Percentiles rank a stretch among this genome's conserved stretches.
These are phyloP conservation scores for Coryphaenoides rupestris DNA, from an alignment of 2,113 vertebrate genomes.

Conservation along the genomic window DNA sequence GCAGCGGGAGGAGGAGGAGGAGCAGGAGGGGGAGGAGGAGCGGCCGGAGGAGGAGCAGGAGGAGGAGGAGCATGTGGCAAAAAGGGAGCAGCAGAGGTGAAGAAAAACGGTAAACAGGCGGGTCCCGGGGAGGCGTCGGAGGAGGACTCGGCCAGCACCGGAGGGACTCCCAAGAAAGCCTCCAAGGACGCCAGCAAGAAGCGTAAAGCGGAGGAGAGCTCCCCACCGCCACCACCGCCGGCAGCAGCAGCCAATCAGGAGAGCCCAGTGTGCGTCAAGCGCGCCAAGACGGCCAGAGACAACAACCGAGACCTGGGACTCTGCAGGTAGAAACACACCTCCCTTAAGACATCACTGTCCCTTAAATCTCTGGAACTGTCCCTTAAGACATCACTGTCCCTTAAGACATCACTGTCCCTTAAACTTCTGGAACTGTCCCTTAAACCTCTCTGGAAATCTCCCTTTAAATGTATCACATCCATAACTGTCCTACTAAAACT, in stretches of 20 bases:
- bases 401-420: too few relatives aligned
- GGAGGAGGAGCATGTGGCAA: slow-evolving; percentile 34
- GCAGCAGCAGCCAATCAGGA: slow-evolving; percentile 79
- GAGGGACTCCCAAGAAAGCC: slow-evolving; percentile 85
- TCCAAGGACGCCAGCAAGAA: slow-evolving; percentile 83
- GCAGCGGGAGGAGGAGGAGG: neutral
- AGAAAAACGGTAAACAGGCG: slow-evolving; percentile 83
- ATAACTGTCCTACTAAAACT: too few relatives aligned
- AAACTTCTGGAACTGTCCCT: too few relatives aligned
- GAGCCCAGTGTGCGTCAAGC: slow-evolving; percentile 79
- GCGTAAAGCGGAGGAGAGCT: slow-evolving; percentile 84
- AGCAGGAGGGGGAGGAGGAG: neutral
- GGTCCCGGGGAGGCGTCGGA: slow-evolving; percentile 80
- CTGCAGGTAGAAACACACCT: slow-evolving; percentile 79
- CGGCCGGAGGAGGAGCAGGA: neutral
- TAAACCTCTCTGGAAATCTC: too few relatives aligned
- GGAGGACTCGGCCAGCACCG: slow-evolving; percentile 82
- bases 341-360: too few relatives aligned
- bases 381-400: too few relatives aligned
- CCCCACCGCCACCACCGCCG: slow-evolving; percentile 56
- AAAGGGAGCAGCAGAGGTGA: slow-evolving; percentile 84
- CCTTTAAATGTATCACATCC: too few relatives aligned
- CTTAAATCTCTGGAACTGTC: too few relatives aligned
- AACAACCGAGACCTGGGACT: slow-evolving; percentile 89
- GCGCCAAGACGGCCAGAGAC: slow-evolving; percentile 85